Conservation (phyloP, 2,113 vertebrate genomes). For the Agelaius tricolor region DNA sequence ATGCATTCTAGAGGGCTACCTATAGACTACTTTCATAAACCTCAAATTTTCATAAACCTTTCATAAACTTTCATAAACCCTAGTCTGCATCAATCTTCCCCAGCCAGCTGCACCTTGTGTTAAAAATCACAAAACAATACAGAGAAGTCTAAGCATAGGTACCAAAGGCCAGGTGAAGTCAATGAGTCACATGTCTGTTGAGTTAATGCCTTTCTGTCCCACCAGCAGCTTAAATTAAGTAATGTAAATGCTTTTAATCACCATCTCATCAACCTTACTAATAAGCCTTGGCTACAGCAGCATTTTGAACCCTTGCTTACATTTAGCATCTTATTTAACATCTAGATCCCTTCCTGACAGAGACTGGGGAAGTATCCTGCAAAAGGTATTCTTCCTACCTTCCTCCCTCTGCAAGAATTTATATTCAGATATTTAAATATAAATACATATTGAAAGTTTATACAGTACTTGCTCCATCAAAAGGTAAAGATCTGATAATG, state of each 20-base stretch:
- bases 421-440: not conserved
- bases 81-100: not conserved
- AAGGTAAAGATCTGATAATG: not conserved
- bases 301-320: not conserved
- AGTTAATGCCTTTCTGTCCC: not conserved
- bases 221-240: not conserved
- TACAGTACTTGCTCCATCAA: not conserved
- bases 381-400: not conserved
- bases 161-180: not conserved
- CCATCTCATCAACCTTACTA: not conserved
- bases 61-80: not conserved
- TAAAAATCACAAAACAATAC: not conserved
- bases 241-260: not conserved
- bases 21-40: not conserved
- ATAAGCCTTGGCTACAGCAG: not conserved
- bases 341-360: not conserved
- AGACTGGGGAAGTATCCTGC: not conserved
- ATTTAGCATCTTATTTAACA: not conserved
- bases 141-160: not conserved
- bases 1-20: not conserved
- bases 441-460: not conserved
- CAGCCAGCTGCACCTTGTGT: not conserved
- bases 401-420: not conserved
- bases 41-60: not conserved
- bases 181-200: not conserved